These are phyloP conservation scores for Apis cerana DNA, from an alignment of 1,140 invertebrate genomes.

Conservation along the genomic window DNA sequence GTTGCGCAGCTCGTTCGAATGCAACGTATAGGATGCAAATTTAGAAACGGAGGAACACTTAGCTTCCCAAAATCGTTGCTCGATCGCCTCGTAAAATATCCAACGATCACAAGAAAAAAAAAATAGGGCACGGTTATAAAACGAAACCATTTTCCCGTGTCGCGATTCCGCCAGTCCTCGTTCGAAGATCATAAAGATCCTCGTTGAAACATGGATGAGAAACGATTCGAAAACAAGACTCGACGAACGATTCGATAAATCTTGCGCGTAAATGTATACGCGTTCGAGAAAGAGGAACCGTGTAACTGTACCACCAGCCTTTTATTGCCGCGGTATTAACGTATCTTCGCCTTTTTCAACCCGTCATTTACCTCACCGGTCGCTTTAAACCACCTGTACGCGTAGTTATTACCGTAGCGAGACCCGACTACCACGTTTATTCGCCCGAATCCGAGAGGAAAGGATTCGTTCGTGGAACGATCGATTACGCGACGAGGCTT, in stretches of 20 bases:
- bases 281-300: neutral
- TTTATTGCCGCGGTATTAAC: conserved; percentile 47
- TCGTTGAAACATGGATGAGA: neutral
- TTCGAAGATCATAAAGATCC: conserved; percentile 27
- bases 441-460: conserved; percentile 19
- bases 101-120: neutral
- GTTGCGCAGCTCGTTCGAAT: neutral
- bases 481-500: neutral
- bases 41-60: conserved; percentile 3
- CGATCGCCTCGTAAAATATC: neutral
- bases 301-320: conserved; percentile 5
- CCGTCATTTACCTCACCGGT: conserved; percentile 15
- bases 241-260: conserved; percentile 33
- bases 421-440: neutral
- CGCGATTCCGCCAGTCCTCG: neutral
- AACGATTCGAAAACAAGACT: neutral
- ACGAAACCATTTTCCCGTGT: neutral
- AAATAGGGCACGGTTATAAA: neutral
- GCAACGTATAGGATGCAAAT: neutral
- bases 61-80: neutral
- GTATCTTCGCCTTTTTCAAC: conserved; percentile 24
- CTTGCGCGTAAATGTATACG: neutral
- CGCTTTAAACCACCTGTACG: conserved; percentile 31
- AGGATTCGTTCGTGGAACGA: neutral
- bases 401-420: conserved; percentile 8